Evolutionary conservation across 2,113 vertebrate genomes (phyloP), one percentile per base, ranked within the genome.

Genomic region (Prionailurus viverrinus): DNA sequence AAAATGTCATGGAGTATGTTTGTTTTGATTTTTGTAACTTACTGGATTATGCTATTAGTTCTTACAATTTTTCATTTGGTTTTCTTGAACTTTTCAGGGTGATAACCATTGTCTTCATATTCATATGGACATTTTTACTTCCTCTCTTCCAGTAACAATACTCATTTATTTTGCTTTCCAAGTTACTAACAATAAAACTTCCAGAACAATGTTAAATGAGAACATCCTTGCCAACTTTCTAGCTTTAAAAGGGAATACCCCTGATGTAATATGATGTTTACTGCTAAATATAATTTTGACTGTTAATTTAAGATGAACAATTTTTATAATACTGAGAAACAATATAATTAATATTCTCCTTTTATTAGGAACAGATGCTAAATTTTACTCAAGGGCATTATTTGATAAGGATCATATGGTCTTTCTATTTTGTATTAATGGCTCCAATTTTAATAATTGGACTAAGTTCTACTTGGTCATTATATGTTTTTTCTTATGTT

Each of bases 371-470:
- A 74, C 10, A 88, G 53, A 27, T 89, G 53, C 16, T 92, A 29
- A 89, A 85, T 80, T 48, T 92, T 76, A 87, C 66, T 53, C 41
- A 48, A 80, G 13, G 23, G 11, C 2, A 68, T 51, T 94, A 33
- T 94, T 96, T 68, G 39, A 71, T 80, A 6, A 11, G 29, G 14
- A n/a, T 31, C n/a, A 41, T 33, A 27, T 85, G 4, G 36, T 81
- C 65, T 84, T 93, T 96, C 65, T 76, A 79, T 79, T 92, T 80
- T 80, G 63, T 86, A 66, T 53, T 68, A 95, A 48, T 58, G 19
- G 29, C 10, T 48, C 58, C 9, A 89, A 73, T 74, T 65, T 92
- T 89, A 80, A 55, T 69, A 80, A 97, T 36, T 80, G 36, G 11
- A 53, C 39, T 85, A 89, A 80, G 16, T 95, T 39, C 33, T 90